Base-by-base conservation (phyloP, 2,113 vertebrate species). In the Mus pahari region DNA sequence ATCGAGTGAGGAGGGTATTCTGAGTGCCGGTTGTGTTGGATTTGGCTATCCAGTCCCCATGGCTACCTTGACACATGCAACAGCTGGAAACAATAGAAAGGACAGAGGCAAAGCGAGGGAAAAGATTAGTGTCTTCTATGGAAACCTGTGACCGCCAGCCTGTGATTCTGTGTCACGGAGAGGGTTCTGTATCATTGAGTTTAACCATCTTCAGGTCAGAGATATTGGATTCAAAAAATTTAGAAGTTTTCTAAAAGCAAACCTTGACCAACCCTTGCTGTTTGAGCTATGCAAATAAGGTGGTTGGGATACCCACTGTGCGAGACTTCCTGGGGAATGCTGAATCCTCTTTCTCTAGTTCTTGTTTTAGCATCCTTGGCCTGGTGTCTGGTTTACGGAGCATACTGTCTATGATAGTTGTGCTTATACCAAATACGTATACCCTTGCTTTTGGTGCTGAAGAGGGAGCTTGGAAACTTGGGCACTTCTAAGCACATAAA, bases 1-100 rank as follows among this genome's bases (percentile, higher is more conserved):
- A 0, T 0, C 1, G 70, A 28, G 77, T 20, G 17, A 81, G 92
- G 0, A 31, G 0, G 0, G 45, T 0, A 6, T 11, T 73, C 31
- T 92, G 62, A 0, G 0, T 5, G 20, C 39, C 0, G 2, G 55
- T 1, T 53, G 12, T 8, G 19, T 45, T 22, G 53, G 14, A 28
- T 58, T 1, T 22, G 17, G 31, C 79, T 79, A 42, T 55, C 36
- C 0, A 3, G 68, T 9, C 19, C n/a, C 70, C 36, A 8, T 1
- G 50, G 71, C 48, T 83, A 86, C 79, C 93, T 17, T 19, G 79
- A 81, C 17, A n/a, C 33, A 45, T 50, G 19, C n/a, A 68, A 74
- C 39, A 60, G 87, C 64, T 64, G 0, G 10, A 1, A 48, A 89
- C 0, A 11, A 28, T 0, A 17, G 96, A 66, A 86, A 91, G 3